These are phyloP conservation scores for Amiota communis DNA, from an alignment of 2,888 invertebrate species.

Conservation along the genomic window DNA sequence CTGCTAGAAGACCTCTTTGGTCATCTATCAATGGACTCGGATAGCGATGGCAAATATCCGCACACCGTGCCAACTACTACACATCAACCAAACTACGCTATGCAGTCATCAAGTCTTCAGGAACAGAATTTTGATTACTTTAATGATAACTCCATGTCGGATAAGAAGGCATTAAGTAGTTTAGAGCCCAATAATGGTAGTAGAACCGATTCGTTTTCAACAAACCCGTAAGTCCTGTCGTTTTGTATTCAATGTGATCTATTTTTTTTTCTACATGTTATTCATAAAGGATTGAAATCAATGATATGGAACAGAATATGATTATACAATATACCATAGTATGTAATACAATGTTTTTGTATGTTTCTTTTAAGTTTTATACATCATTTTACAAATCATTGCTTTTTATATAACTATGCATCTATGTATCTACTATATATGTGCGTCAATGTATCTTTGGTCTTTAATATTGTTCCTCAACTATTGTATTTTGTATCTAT, in stretches of 20 bases:
- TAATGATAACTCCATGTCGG: constrained; percentile 53
- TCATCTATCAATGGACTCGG: constrained; percentile 70
- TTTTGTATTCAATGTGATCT: not conserved
- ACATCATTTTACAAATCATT: constrained; percentile 21
- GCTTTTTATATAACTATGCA: not conserved
- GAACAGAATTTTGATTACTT: constrained; percentile 57
- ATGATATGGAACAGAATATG: too few relatives aligned
- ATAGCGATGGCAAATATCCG: constrained; percentile 70
- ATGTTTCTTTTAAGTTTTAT: constrained; percentile 31
- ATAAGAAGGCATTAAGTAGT: constrained; percentile 53
- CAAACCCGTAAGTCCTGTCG: constrained; percentile 67
- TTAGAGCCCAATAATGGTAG: constrained; percentile 68
- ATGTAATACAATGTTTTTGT: constrained; percentile 33
- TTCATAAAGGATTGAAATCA: constrained; percentile 2
- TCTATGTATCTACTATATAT: constrained; percentile 25
- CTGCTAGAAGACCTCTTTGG: constrained; percentile 73
- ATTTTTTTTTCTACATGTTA: constrained; percentile 17
- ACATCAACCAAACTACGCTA: constrained; percentile 53
- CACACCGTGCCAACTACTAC: constrained; percentile 63
- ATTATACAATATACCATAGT: too few relatives aligned
- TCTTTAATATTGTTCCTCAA: constrained; percentile 38
- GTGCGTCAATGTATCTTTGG: constrained; percentile 37
- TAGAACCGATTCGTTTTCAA: constrained; percentile 67
- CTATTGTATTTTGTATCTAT: constrained; percentile 34
- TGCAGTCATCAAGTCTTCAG: constrained; percentile 56